Conservation (phyloP, 2,797 vertebrate species). For the Enteromius afrohamiltoni region DNA sequence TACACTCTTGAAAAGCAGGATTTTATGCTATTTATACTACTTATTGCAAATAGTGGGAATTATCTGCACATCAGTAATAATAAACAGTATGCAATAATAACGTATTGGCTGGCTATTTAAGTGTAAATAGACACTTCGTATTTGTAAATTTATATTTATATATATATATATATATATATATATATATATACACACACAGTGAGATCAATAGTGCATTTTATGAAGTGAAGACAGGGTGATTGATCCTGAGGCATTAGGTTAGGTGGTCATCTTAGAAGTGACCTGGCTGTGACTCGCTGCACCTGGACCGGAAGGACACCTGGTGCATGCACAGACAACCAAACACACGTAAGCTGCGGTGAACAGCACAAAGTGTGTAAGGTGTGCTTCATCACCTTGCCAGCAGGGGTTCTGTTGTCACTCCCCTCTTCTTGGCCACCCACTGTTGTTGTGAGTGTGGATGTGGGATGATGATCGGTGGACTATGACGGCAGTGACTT, state of each 20-base stretch:
- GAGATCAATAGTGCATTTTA: neutral
- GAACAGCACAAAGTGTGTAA: neutral
- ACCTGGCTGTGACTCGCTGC: neutral
- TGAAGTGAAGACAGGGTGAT: neutral
- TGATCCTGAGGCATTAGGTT: neutral
- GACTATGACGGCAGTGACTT: neutral
- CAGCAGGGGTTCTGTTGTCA: slow-evolving; percentile 22
- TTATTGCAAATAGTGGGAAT: too few relatives aligned
- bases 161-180: too few relatives aligned
- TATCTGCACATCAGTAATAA: too few relatives aligned
- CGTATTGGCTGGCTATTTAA: too few relatives aligned
- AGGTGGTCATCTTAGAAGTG: neutral
- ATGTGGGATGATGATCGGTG: neutral
- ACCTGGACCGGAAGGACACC: slow-evolving; percentile 7
- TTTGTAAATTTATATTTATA: too few relatives aligned
- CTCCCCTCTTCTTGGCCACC: neutral
- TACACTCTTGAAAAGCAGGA: too few relatives aligned
- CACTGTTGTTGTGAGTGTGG: neutral
- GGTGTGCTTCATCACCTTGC: slow-evolving; percentile 3
- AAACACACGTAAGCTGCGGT: neutral
- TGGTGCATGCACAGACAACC: neutral
- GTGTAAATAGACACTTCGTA: too few relatives aligned
- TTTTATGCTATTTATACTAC: too few relatives aligned
- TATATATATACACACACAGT: neutral
- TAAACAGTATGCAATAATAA: too few relatives aligned